These are phyloP conservation scores for Tridacna crocea DNA, from an alignment of 2,888 invertebrate species.

Conservation along the genomic window DNA sequence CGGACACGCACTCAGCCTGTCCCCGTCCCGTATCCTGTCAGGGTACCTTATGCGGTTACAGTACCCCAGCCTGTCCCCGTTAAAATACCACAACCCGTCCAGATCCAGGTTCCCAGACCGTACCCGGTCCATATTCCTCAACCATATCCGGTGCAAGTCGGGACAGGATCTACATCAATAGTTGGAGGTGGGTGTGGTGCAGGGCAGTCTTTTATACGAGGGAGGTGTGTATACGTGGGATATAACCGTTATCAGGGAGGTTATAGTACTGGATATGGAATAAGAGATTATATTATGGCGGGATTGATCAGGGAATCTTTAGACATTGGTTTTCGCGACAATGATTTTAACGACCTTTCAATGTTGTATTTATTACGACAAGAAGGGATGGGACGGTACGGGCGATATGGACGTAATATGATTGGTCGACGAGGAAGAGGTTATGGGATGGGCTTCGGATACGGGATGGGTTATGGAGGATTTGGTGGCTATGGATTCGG, in stretches of 20 bases:
- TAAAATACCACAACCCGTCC: conserved; percentile 46
- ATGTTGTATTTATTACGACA: conserved; percentile 18
- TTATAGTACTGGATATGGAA: not conserved
- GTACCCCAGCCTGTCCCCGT: conserved; percentile 34
- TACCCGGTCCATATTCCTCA: conserved; percentile 49
- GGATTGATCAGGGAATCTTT: conserved; percentile 23
- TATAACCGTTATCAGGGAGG: conserved; percentile 7
- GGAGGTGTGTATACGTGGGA: conserved; percentile 1
- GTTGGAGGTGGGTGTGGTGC: not conserved
- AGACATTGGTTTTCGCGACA: conserved; percentile 40
- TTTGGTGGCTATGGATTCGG: conserved; percentile 20
- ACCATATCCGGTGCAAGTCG: conserved; percentile 40
- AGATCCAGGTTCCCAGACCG: conserved; percentile 42
- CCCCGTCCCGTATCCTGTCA: conserved; percentile 50
- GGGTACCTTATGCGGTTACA: conserved; percentile 45
- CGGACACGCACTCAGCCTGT: conserved; percentile 33
- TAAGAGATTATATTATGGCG: conserved; percentile 28
- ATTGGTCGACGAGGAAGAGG: conserved; percentile 1
- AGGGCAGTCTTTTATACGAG: not conserved
- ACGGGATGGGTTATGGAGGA: conserved; percentile 16
- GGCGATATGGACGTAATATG: conserved; percentile 1
- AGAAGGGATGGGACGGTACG: conserved; percentile 6
- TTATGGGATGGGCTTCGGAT: not conserved
- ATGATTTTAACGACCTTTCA: conserved; percentile 29
- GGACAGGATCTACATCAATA: not conserved